These are phyloP conservation scores for Parapsyche elsis DNA, from an alignment of 1,140 invertebrate species.

Conservation along the genomic window DNA sequence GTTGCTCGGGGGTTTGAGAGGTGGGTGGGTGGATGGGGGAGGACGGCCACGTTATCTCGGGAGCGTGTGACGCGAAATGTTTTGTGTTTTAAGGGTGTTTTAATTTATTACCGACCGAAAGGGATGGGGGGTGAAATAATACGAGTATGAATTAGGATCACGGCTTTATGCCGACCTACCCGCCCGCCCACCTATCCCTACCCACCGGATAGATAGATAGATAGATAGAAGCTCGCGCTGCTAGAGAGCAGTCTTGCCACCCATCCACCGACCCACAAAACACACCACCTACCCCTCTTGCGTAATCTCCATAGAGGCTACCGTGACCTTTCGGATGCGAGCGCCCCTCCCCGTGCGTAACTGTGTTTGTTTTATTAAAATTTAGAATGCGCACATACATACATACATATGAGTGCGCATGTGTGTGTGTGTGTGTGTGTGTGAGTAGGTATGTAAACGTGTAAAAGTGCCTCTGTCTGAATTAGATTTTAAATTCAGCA, in stretches of 20 bases:
- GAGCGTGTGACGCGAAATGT: slow-evolving; percentile 57
- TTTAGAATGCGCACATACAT: slow-evolving; percentile 42
- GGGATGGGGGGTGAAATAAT: slow-evolving; percentile 55
- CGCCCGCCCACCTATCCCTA: slow-evolving; percentile 3
- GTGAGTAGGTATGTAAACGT: neutral
- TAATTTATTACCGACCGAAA: slow-evolving; percentile 57
- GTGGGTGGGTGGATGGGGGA: slow-evolving; percentile 35
- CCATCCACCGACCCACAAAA: slow-evolving; percentile 15
- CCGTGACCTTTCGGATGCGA: slow-evolving; percentile 53
- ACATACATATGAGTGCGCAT: no score
- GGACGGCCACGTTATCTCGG: slow-evolving; percentile 53
- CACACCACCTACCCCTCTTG: neutral
- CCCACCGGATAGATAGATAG: slow-evolving; percentile 46
- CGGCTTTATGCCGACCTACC: slow-evolving; percentile 48
- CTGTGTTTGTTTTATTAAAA: slow-evolving; percentile 54
- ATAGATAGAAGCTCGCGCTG: slow-evolving; percentile 39
- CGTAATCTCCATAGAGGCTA: slow-evolving; percentile 53
- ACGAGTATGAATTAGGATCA: slow-evolving; percentile 57
- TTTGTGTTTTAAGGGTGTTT: slow-evolving; percentile 58
- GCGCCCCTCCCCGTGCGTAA: slow-evolving; percentile 16
- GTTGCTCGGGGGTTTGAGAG: slow-evolving; percentile 23
- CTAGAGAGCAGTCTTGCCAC: slow-evolving; percentile 20
- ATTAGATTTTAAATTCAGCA: slow-evolving; percentile 30
- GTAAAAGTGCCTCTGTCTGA: neutral
- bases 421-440: neutral